Conservation (phyloP, 2,113 vertebrate species). For the Cavia aperea region DNA sequence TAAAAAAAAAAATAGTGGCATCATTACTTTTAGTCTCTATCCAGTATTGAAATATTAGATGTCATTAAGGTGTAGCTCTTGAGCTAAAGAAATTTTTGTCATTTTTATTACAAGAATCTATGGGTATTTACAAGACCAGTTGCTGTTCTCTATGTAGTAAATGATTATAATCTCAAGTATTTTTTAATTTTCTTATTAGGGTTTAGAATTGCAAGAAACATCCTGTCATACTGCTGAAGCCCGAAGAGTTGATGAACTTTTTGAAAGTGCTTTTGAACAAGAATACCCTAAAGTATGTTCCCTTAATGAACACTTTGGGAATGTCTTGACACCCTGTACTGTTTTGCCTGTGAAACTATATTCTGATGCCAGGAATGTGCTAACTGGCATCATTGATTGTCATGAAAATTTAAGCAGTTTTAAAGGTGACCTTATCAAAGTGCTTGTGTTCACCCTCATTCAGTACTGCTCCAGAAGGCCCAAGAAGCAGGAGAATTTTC, state of each 20-base stretch:
- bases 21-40: conserved; percentile 20
- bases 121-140: background rate
- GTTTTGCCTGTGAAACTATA: conserved; percentile 87
- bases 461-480: conserved; percentile 80
- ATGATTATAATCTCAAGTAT: background rate
- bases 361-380: conserved; percentile 90
- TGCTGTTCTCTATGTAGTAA: conserved; percentile 37
- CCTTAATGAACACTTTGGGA: conserved; percentile 91
- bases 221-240: conserved; percentile 97
- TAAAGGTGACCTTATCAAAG: conserved; percentile 91
- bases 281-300: conserved; percentile 78
- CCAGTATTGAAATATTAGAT: background rate
- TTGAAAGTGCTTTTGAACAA: conserved; percentile 88
- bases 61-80: background rate
- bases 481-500: conserved; percentile 62
- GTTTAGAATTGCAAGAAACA: conserved; percentile 95
- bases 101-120: background rate
- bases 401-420: conserved; percentile 91
- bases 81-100: background rate
- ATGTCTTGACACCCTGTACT: conserved; percentile 88
- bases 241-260: conserved; percentile 92
- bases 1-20: background rate
- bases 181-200: conserved; percentile 76
- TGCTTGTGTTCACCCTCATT: conserved; percentile 90
- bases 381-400: conserved; percentile 95